phyloP scores from a whole-genome alignment of 2,113 vertebrate genomes.

The Saccopteryx leptura region DNA sequence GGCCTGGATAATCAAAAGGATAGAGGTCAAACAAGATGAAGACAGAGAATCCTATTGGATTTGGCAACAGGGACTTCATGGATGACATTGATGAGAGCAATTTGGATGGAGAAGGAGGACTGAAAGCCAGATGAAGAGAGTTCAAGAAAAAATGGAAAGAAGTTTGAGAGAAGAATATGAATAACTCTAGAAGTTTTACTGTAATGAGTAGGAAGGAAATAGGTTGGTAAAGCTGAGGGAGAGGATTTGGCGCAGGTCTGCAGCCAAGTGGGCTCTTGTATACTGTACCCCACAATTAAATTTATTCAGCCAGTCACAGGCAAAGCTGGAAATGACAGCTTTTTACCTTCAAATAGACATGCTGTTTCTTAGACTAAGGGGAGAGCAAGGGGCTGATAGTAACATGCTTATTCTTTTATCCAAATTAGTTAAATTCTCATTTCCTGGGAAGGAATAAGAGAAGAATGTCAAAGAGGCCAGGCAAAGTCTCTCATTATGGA shows the following conservation, averaged over 20 bases:
- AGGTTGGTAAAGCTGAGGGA: not conserved
- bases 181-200: not conserved
- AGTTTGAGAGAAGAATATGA: not conserved
- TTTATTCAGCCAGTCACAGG: not conserved
- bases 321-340: not conserved
- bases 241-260: not conserved
- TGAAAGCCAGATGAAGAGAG: not conserved
- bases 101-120: conserved; percentile 6
- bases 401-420: not conserved
- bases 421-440: not conserved
- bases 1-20: not conserved
- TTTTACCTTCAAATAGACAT: not conserved
- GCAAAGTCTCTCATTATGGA: not conserved
- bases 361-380: not conserved
- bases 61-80: not conserved
- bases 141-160: not conserved
- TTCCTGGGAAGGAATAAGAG: not conserved
- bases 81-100: not conserved
- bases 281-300: not conserved
- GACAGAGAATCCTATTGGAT: not conserved
- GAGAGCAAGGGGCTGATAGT: not conserved
- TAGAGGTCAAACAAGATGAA: not conserved
- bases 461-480: not conserved
- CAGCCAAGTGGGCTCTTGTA: not conserved
- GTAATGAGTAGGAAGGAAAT: not conserved